phyloP scores from a whole-genome alignment of 2,113 vertebrate genomes.

The Percopsis transmontana region DNA sequence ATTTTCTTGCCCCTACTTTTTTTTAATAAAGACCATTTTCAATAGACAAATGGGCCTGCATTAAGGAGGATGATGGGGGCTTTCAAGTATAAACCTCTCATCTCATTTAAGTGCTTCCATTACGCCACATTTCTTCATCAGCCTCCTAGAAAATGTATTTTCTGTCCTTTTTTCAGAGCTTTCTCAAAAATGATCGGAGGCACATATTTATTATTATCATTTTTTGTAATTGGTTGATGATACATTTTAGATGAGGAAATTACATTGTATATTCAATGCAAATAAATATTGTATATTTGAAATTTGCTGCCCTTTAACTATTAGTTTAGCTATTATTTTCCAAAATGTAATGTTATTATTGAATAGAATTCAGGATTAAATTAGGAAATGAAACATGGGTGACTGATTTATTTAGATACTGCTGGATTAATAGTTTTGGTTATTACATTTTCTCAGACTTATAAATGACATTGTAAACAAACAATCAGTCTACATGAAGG shows the following conservation, averaged over 20 bases:
- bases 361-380: no score
- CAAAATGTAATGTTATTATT: no score
- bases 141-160: conserved; percentile 34
- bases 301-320: not conserved
- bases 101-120: conserved; percentile 75
- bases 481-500: not conserved
- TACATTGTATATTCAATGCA: not conserved
- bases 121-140: conserved; percentile 68
- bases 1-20: conserved; percentile 67
- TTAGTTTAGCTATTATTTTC: no score
- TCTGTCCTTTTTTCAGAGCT: conserved; percentile 1
- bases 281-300: not conserved
- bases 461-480: no score
- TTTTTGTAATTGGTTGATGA: not conserved
- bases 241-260: not conserved
- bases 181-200: conserved; percentile 13
- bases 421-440: no score
- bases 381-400: no score
- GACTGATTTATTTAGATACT: no score
- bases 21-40: conserved; percentile 73
- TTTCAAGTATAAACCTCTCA: conserved; percentile 76
- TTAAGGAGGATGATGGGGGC: conserved; percentile 72
- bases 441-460: no score
- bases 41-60: conserved; percentile 77
- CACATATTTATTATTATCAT: not conserved